Evolutionary conservation across 2,113 vertebrate genomes (phyloP), one percentile per base, ranked within the genome.

Genomic region (Gulo gulo): DNA sequence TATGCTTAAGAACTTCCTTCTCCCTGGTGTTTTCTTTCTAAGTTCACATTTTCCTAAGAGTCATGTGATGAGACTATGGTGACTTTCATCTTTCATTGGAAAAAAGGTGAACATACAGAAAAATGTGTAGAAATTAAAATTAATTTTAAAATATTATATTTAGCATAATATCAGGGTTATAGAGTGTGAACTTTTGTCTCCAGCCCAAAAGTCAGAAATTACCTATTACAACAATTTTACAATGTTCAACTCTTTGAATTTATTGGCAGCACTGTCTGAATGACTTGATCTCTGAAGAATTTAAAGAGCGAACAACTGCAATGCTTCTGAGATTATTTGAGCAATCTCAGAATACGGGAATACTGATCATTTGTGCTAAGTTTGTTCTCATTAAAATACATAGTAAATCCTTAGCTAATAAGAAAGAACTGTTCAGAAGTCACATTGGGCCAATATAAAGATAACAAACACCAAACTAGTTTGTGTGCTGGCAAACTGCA

Each of bases 141-240:
- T 97, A 73, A 94, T 80, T 91, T 83, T 76, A 34, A 67, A 82
- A 78, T 87, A 89, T 88, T 21, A 52, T 74, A 94, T 76, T 94
- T 95, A 71, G 18, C 11, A 90, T 42, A 83, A 90, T 78, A 23
- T 13, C 61, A 95, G 42, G 0, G 71, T 65, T 65, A 82, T 12
- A 91, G 36, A 89, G 0, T 67, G 23, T 20, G 84, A 81, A 92
- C 55, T 82, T 89, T 20, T 39, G 18, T 52, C 45, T 96, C 31
- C 15, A 73, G 45, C 4, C 18, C n/a, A 67, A 95, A 67, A 74
- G 18, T 36, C 14, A 55, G 63, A 65, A 83, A 87, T 10, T 14
- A 96, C 47, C 18, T 63, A 86, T 86, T 50, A 61, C 0, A 95
- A 73, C 3, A 39, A 36, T 42, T 89, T 81, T n/a, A 78, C 3